Percentiles rank a stretch among this genome's conserved stretches.
phyloP scores from a whole-genome alignment of 2,888 invertebrate genomes.

The Trisateles emortualis region DNA sequence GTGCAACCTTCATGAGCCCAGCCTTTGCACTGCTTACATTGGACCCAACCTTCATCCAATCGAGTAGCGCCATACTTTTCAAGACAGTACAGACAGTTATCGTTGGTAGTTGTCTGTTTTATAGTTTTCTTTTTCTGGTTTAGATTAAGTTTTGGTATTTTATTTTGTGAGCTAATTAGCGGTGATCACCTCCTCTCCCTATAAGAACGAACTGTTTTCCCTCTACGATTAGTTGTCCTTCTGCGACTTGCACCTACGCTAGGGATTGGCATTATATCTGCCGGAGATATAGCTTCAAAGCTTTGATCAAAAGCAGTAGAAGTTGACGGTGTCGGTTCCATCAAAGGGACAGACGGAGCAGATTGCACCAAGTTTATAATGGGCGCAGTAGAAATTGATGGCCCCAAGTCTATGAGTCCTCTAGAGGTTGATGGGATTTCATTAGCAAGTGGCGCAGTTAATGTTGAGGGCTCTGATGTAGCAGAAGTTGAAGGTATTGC shows the following conservation, averaged over 20 bases:
- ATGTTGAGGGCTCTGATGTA: neutral
- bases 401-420: too few species aligned
- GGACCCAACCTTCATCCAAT: neutral
- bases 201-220: neutral
- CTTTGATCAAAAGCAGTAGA: too few species aligned
- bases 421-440: neutral
- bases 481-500: neutral
- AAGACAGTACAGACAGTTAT: neutral
- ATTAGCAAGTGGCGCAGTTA: neutral
- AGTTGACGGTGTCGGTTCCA: too few species aligned
- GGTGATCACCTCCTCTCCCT: neutral
- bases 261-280: neutral
- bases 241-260: neutral
- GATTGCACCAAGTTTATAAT: too few species aligned
- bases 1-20: neutral
- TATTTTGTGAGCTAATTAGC: neutral
- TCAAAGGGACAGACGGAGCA: neutral
- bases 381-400: too few species aligned
- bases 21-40: neutral
- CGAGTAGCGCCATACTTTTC: neutral
- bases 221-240: neutral
- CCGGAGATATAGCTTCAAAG: neutral
- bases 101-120: neutral
- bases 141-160: neutral
- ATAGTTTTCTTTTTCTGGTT: neutral